Conservation (phyloP, 2,113 vertebrate species). For the Bujurquina vittata region DNA sequence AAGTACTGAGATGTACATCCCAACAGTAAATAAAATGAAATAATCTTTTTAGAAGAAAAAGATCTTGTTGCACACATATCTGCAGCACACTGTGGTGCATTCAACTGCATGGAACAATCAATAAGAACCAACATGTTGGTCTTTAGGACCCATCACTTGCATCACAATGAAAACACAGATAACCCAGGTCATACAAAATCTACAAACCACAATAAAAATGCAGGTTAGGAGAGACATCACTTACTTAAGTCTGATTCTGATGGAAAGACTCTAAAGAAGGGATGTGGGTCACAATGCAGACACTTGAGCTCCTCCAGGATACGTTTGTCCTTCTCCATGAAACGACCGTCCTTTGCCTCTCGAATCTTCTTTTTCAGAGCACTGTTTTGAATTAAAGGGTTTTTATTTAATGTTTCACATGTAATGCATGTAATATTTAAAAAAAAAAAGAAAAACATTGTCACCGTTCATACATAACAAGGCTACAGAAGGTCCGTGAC, state of each 20-base stretch:
- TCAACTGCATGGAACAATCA: neutral
- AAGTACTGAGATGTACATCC: accelerated
- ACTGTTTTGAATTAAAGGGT: constrained; percentile 25
- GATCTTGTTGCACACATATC: too few species aligned
- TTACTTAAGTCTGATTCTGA: constrained; percentile 69
- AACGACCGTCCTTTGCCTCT: constrained; percentile 13
- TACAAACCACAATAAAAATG: neutral
- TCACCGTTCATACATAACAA: neutral
- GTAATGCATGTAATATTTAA: neutral
- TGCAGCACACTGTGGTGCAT: too few species aligned
- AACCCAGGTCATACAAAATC: neutral
- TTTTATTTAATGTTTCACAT: neutral
- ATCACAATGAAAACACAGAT: neutral
- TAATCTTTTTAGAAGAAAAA: too few species aligned
- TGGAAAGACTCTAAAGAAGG: constrained; percentile 68
- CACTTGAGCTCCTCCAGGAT: constrained; percentile 72
- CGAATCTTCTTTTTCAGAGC: constrained; percentile 66
- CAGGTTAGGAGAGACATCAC: neutral
- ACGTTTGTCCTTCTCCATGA: constrained; percentile 66
- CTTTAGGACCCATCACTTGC: neutral
- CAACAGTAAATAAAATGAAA: neutral
- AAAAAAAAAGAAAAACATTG: neutral
- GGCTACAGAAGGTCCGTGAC: neutral
- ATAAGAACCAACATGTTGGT: neutral
- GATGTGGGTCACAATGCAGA: constrained; percentile 74